phyloP scores from a whole-genome alignment of 1,140 invertebrate genomes.

The Drosophila pachea region DNA sequence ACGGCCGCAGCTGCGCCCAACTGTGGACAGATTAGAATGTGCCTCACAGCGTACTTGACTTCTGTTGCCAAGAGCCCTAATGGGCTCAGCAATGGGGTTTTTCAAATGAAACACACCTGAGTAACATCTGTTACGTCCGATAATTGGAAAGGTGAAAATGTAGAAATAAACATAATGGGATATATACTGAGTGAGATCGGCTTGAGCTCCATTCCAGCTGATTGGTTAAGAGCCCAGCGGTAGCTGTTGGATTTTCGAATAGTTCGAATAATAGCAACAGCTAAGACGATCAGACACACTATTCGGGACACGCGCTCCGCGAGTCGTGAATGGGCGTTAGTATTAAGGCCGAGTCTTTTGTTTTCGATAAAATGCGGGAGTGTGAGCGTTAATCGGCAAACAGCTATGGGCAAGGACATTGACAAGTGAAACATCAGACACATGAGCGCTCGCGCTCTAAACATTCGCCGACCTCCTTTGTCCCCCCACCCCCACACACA shows the following conservation, averaged over 20 bases:
- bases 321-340: constrained; percentile 3
- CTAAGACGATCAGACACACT: not conserved
- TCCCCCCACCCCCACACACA: constrained; percentile 12
- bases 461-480: constrained; percentile 1
- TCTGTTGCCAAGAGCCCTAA: not conserved
- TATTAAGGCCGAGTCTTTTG: no score
- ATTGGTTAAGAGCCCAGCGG: no score
- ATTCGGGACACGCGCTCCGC: constrained; percentile 9
- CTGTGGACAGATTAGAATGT: constrained; percentile 10
- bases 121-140: no score
- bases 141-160: no score
- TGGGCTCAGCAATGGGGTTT: no score
- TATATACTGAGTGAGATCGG: no score
- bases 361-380: no score
- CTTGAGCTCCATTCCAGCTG: no score
- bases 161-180: no score
- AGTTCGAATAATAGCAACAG: not conserved
- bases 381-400: not conserved
- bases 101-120: no score
- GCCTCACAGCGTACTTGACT: not conserved
- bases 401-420: constrained; percentile 24
- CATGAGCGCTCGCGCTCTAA: constrained; percentile 40
- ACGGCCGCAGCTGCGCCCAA: constrained; percentile 21
- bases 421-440: constrained; percentile 55
- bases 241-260: no score